A percentile compares a stretch with the other conserved stretches of the same genome.
Evolutionary conservation across 2,888 invertebrate species (phyloP).

Genomic region (Trisateles emortualis): DNA sequence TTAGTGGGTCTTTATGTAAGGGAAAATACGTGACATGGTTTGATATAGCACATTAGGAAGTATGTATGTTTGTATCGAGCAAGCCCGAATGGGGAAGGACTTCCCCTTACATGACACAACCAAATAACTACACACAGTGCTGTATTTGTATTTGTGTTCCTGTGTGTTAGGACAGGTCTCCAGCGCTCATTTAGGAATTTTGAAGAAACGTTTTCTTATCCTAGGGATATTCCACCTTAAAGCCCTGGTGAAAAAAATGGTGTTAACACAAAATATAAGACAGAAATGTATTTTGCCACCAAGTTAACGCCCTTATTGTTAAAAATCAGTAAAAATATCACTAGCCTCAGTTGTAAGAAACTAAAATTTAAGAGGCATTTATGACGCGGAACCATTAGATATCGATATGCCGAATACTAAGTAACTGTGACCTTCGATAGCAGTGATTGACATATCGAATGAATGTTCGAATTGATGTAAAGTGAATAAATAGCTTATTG

Average conservation of each 20-base stretch:
- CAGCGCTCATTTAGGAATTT: too few relatives aligned
- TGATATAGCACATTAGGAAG: neutral
- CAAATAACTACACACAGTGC: too few relatives aligned
- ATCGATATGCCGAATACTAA: slow-evolving; percentile 8
- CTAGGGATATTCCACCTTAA: too few relatives aligned
- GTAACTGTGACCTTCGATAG: slow-evolving; percentile 21
- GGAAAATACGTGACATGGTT: slow-evolving; percentile 5
- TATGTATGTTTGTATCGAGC: neutral
- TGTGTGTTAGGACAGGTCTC: too few relatives aligned
- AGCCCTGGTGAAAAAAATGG: too few relatives aligned
- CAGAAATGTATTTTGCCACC: neutral
- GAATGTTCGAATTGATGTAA: neutral
- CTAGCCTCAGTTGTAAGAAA: slow-evolving; percentile 14
- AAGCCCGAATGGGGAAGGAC: too few relatives aligned
- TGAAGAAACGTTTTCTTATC: too few relatives aligned
- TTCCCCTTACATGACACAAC: too few relatives aligned
- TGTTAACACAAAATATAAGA: too few relatives aligned
- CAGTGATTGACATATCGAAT: slow-evolving; percentile 17
- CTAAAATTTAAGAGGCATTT: slow-evolving; percentile 6
- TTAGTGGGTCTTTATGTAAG: neutral
- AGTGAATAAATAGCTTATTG: slow-evolving; percentile 4
- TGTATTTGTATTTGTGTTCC: too few relatives aligned
- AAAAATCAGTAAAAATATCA: slow-evolving; percentile 1
- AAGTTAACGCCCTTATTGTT: neutral
- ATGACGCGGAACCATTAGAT: slow-evolving; percentile 22